Conservation (phyloP, 2,888 invertebrate genomes). For the Palloptera scutellata region DNA sequence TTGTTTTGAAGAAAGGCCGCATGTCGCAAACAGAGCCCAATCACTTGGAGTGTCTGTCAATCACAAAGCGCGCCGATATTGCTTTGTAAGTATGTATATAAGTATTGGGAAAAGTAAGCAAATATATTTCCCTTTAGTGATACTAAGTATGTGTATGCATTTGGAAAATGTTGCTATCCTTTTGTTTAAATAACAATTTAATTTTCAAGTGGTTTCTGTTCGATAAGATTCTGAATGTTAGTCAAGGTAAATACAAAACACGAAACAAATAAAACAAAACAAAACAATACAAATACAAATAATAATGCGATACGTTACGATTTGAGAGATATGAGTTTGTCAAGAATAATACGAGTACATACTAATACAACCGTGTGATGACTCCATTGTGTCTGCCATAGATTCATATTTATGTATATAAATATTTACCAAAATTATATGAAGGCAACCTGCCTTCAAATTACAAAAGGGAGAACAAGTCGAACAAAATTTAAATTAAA, state of each 20-base stretch:
- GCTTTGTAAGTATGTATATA: constrained; percentile 21
- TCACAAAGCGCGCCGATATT: constrained; percentile 54
- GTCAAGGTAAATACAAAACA: not conserved
- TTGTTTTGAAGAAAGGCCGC: too few relatives aligned
- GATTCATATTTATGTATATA: too few relatives aligned
- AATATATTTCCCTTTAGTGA: constrained; percentile 58
- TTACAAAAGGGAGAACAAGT: too few relatives aligned
- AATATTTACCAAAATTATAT: too few relatives aligned
- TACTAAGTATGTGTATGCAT: too few relatives aligned
- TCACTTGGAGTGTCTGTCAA: not conserved
- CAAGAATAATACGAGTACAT: not conserved
- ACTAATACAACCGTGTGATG: not conserved
- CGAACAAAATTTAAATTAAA: too few relatives aligned
- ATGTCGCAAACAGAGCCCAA: too few relatives aligned
- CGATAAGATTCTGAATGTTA: constrained; percentile 52
- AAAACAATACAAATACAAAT: not conserved
- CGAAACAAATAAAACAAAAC: not conserved
- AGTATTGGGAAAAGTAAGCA: constrained; percentile 55
- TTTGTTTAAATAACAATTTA: constrained; percentile 55
- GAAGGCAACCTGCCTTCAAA: too few relatives aligned
- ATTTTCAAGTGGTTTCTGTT: constrained; percentile 47
- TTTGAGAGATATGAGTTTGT: not conserved
- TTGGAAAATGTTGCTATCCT: constrained; percentile 48
- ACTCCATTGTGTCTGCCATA: too few relatives aligned
- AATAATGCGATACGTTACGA: not conserved